Conservation (phyloP, 2,113 vertebrate species). For the Lates calcarifer region DNA sequence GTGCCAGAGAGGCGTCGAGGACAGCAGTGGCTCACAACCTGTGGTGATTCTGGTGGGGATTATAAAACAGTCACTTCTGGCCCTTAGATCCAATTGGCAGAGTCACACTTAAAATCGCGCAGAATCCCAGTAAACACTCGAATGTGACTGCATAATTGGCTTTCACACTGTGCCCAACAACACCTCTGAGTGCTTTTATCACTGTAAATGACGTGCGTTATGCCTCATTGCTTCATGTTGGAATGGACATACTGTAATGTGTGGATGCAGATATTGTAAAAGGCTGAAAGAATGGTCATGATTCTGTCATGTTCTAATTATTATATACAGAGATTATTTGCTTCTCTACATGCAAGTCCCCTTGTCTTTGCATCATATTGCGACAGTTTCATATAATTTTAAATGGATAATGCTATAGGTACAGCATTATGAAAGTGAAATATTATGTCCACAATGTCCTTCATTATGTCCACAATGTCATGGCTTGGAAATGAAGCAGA, state of each 20-base stretch:
- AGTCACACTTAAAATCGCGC: constrained; percentile 24
- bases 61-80: background rate
- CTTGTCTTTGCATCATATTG: background rate
- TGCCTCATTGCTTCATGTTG: constrained; percentile 31
- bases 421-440: background rate
- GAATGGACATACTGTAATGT: constrained; percentile 26
- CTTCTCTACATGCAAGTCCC: too few relatives aligned
- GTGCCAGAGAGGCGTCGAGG: background rate
- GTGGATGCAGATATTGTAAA: constrained; percentile 10
- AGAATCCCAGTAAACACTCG: constrained; percentile 19
- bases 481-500: too few relatives aligned
- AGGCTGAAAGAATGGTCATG: background rate
- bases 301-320: background rate
- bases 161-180: constrained; percentile 19
- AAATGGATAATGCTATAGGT: background rate
- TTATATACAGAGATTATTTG: background rate
- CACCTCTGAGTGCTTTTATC: constrained; percentile 29
- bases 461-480: too few relatives aligned
- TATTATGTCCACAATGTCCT: too few relatives aligned
- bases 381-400: too few relatives aligned
- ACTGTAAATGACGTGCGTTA: background rate
- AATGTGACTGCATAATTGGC: constrained; percentile 3
- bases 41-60: constrained; percentile 11
- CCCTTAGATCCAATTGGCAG: constrained; percentile 4
- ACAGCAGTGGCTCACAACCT: background rate